phyloP scores from a whole-genome alignment of 2,888 invertebrate genomes.

The Diachrysia chrysitis region DNA sequence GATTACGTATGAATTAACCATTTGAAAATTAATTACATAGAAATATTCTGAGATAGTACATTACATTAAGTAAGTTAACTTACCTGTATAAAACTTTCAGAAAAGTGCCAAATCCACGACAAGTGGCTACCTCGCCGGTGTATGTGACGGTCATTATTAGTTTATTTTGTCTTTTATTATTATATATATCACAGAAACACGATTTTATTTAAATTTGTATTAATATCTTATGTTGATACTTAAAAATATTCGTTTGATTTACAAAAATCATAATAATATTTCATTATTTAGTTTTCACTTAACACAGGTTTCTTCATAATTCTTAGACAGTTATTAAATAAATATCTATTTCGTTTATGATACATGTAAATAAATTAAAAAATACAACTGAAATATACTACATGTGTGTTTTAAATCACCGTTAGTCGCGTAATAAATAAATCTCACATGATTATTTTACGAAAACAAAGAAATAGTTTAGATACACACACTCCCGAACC shows the following conservation, averaged over 20 bases:
- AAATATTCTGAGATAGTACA: too few species aligned
- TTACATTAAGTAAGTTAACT: too few species aligned
- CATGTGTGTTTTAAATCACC: conserved; percentile 2
- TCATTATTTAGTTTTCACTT: conserved; percentile 23
- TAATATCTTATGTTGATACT: conserved; percentile 9
- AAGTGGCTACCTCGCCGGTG: conserved; percentile 95
- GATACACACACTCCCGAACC: background rate
- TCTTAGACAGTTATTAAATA: background rate
- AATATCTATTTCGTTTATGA: background rate
- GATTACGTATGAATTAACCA: too few species aligned
- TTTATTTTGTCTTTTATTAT: background rate
- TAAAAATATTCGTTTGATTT: conserved; percentile 12
- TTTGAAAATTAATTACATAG: too few species aligned
- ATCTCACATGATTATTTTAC: conserved; percentile 31
- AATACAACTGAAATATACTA: background rate
- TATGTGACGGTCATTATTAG: conserved; percentile 94
- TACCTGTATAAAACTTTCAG: conserved; percentile 95
- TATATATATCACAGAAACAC: conserved; percentile 51
- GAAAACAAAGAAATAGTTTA: conserved; percentile 12
- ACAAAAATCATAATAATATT: conserved; percentile 14
- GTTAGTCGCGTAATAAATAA: background rate
- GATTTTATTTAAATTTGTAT: conserved; percentile 8
- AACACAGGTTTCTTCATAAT: conserved; percentile 7
- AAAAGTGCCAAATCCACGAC: conserved; percentile 96
- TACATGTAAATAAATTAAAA: background rate